phyloP scores from a whole-genome alignment of 1,140 invertebrate genomes.

The Drosophila saltans region DNA sequence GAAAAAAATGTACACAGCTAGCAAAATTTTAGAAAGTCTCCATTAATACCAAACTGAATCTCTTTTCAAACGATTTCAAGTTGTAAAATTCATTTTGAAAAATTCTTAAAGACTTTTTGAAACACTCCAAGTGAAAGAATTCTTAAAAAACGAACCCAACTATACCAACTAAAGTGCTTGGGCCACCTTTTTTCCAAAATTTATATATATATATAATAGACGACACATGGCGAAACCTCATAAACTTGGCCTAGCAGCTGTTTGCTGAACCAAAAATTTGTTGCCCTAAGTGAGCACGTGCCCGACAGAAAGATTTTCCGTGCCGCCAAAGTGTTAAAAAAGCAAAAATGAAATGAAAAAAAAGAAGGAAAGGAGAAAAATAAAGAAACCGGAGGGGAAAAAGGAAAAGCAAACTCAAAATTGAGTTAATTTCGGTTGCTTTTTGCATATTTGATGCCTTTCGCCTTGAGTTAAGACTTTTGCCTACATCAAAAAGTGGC shows the following conservation, averaged over 20 bases:
- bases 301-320: conserved; percentile 10
- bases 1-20: too few species aligned
- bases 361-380: background rate
- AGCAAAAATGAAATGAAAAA: background rate
- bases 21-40: too few species aligned
- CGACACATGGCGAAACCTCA: conserved; percentile 7
- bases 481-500: conserved; percentile 6
- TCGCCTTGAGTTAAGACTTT: conserved; percentile 31
- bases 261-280: conserved; percentile 12
- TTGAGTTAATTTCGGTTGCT: conserved; percentile 53
- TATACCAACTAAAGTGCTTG: background rate
- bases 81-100: background rate
- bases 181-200: background rate
- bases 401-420: conserved; percentile 29
- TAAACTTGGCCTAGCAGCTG: conserved; percentile 11
- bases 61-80: too few species aligned
- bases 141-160: background rate
- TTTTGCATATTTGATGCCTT: conserved; percentile 47
- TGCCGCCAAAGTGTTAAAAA: conserved; percentile 8
- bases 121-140: background rate
- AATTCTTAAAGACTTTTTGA: background rate
- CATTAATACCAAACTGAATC: too few species aligned
- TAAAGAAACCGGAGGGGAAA: background rate
- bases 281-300: conserved; percentile 11
- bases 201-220: background rate